A percentile compares a stretch with the other conserved stretches of the same genome.
These are phyloP conservation scores for Cranoglanis bouderius DNA, from an alignment of 2,113 vertebrate genomes.

Conservation along the genomic window DNA sequence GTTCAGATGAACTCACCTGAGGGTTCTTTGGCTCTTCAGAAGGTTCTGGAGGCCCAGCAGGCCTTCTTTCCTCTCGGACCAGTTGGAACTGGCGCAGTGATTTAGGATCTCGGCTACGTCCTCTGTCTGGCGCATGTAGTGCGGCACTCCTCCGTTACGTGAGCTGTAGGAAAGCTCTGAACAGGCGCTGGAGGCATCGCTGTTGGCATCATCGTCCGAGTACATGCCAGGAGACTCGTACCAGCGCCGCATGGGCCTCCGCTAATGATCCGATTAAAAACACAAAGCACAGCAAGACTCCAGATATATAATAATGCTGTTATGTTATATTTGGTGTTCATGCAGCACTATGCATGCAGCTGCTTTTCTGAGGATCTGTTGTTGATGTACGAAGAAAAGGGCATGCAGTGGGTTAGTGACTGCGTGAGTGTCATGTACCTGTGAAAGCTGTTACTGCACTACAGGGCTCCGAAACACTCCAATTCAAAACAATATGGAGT, in stretches of 20 bases:
- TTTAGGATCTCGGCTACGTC: conserved; percentile 92
- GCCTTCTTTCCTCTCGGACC: conserved; percentile 92
- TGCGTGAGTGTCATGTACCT: too few species aligned
- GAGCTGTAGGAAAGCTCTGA: conserved; percentile 90
- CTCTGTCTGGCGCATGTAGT: conserved; percentile 86
- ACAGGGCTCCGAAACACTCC: background rate
- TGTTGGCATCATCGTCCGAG: conserved; percentile 91
- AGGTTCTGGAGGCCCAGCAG: conserved; percentile 86
- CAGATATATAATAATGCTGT: background rate
- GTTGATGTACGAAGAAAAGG: background rate
- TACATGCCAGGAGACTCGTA: conserved; percentile 88
- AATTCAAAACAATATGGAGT: background rate
- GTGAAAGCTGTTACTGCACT: background rate
- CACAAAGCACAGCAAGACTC: background rate
- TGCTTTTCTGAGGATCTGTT: background rate
- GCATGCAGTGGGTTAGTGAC: conserved; percentile 12
- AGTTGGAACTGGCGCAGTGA: conserved; percentile 89
- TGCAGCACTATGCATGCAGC: conserved; percentile 3
- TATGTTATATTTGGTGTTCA: background rate
- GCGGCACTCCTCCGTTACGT: conserved; percentile 82
- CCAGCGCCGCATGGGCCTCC: conserved; percentile 82
- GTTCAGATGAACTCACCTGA: conserved; percentile 73
- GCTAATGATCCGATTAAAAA: conserved; percentile 65
- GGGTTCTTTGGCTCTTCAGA: conserved; percentile 83
- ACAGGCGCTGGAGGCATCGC: conserved; percentile 89